Evolutionary conservation across 2,888 invertebrate species (phyloP), one percentile per base, ranked within the genome.

Genomic region (Protodeltote pygarga): DNA sequence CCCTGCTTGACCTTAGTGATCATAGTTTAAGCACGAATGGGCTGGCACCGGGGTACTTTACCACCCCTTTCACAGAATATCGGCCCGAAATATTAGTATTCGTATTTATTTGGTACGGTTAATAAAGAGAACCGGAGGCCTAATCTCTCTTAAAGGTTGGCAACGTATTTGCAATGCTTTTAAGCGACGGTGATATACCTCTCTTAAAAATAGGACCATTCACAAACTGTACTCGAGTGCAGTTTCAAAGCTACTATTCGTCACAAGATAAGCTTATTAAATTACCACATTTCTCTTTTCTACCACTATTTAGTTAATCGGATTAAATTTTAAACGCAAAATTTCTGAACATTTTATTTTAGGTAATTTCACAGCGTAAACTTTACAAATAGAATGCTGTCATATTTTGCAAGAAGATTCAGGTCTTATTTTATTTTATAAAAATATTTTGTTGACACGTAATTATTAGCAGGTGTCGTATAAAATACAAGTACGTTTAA

Each of bases 221-320:
- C 32, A 37, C 39, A 33, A 27, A 50, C 21, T 35, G 28, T 29
- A 17, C 38, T 23, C 20, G 38, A 34, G 57, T 46, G 40, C 50
- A 40, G 46, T 58, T 60, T 51, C 44, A 54, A 41, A 42, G 52
- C 41, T 23, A 49, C 55, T 61, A 72, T 73, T 64, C 53, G 46
- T 73, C 65, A 69, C 28, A 58, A 65, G 68, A 71, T 73, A 67
- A 73, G 55, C 58, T 40, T 37, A 25, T 50, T 38, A 64, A 60
- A 55, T 50, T 35, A 50, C 49, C 48, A 50, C 38, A 61, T 52
- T 55, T 71, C 46, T 53, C 49, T 48, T 33, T n/a, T 38, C 9
- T 14, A 19, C 29, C 21, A 45, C 40, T 41, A 35, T 60, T 32
- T 41, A 35, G 13, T 38, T 48, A 47, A 49, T 29, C 48, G 46